Percentiles rank a stretch among this genome's conserved stretches.
These are phyloP conservation scores for Gavia stellata DNA, from an alignment of 2,113 vertebrate species.

Conservation along the genomic window DNA sequence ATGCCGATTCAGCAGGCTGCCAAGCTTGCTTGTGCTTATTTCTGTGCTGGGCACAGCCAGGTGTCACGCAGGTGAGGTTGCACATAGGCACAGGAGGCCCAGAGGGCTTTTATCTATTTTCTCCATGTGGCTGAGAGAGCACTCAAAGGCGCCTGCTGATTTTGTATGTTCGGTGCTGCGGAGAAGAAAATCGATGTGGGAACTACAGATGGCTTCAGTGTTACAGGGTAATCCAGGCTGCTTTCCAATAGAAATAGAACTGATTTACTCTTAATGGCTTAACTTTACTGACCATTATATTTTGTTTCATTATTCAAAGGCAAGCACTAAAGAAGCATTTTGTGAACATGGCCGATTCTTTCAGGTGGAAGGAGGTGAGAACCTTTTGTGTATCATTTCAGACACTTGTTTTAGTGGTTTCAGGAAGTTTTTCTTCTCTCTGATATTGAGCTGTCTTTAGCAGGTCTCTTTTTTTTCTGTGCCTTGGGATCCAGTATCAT, in stretches of 20 bases:
- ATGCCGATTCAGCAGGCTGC: constrained; percentile 43
- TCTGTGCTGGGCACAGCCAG: constrained; percentile 49
- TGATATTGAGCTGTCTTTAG: background rate
- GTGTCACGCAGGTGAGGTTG: constrained; percentile 58
- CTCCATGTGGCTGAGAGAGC: constrained; percentile 37
- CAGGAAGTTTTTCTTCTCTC: background rate
- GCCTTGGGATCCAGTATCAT: constrained; percentile 1
- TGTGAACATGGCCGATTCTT: background rate
- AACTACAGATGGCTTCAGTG: constrained; percentile 28
- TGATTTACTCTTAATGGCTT: constrained; percentile 31
- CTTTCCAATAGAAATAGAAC: background rate
- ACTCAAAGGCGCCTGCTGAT: constrained; percentile 47
- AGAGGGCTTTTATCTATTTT: constrained; percentile 39
- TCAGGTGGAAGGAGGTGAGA: constrained; percentile 26
- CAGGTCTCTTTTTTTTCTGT: background rate
- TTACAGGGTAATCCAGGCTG: constrained; percentile 28
- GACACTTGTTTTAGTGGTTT: constrained; percentile 14
- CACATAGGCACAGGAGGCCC: background rate
- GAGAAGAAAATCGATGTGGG: constrained; percentile 56
- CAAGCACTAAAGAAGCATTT: constrained; percentile 20
- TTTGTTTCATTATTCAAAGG: constrained; percentile 58
- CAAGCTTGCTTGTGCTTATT: constrained; percentile 12
- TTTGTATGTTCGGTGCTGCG: background rate
- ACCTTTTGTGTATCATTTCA: background rate
- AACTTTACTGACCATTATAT: constrained; percentile 27